These are phyloP conservation scores for Odontophorus gujanensis DNA, from an alignment of 2,113 vertebrate genomes.

Conservation along the genomic window DNA sequence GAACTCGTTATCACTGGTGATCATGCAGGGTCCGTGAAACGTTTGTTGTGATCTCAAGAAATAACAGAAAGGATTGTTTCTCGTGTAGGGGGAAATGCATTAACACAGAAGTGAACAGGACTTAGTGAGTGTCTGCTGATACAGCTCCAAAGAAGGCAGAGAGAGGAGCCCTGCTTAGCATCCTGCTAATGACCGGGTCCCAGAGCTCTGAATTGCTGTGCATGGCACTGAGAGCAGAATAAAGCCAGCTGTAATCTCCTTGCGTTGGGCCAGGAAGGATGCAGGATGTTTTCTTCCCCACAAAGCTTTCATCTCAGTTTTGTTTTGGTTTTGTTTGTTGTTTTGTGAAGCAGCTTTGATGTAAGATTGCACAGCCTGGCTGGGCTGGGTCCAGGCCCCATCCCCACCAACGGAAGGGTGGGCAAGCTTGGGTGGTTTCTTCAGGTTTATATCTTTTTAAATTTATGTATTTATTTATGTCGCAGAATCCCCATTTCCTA, in stretches of 20 bases:
- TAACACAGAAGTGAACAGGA: background rate
- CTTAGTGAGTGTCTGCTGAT: background rate
- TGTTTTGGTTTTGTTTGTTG: background rate
- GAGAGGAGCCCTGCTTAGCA: background rate
- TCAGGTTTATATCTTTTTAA: no score
- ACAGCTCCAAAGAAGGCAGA: background rate
- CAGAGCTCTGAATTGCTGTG: background rate
- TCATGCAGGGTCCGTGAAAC: background rate
- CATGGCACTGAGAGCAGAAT: background rate
- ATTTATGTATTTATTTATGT: no score
- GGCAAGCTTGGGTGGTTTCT: background rate
- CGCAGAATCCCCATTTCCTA: background rate
- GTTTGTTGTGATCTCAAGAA: background rate
- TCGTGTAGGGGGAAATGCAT: fast-evolving
- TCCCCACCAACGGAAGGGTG: fast-evolving
- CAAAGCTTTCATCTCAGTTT: conserved; percentile 33
- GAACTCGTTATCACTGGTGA: background rate
- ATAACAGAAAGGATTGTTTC: background rate
- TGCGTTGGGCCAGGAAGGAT: background rate
- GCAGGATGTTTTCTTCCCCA: background rate
- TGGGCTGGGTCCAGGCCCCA: background rate
- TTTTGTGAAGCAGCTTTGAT: conserved; percentile 5
- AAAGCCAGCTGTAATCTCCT: background rate
- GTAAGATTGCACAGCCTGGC: background rate
- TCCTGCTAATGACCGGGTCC: background rate